Conservation (phyloP, 2,797 vertebrate species). For the Telmatherina bonti region DNA sequence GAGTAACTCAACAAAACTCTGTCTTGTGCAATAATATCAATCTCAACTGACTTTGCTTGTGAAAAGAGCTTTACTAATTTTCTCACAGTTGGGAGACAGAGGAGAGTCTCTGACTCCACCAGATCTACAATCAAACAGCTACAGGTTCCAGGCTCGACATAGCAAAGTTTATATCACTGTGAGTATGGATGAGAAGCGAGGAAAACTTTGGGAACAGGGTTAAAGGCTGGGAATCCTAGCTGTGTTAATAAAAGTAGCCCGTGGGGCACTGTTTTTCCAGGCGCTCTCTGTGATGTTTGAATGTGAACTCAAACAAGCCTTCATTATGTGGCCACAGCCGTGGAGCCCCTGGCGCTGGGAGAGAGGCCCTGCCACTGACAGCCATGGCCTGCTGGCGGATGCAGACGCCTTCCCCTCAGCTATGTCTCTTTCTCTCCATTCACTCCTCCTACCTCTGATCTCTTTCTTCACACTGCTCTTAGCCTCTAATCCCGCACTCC, state of each 20-base stretch:
- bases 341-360: slow-evolving; percentile 76
- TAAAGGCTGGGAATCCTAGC: slow-evolving; percentile 78
- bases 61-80: slow-evolving; percentile 55
- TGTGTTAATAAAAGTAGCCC: slow-evolving; percentile 80
- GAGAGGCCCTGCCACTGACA: slow-evolving; percentile 76
- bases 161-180: slow-evolving; percentile 40
- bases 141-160: slow-evolving; percentile 39
- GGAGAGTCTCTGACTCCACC: slow-evolving; percentile 25
- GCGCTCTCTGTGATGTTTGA: slow-evolving; percentile 81
- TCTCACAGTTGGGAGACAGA: slow-evolving; percentile 45
- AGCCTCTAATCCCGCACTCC: slow-evolving; percentile 68
- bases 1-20: slow-evolving; percentile 24
- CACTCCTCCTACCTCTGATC: slow-evolving; percentile 53
- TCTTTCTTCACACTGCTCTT: slow-evolving; percentile 70
- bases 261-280: slow-evolving; percentile 80
- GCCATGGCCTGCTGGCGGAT: slow-evolving; percentile 58
- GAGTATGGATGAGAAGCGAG: slow-evolving; percentile 56
- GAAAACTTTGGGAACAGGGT: slow-evolving; percentile 69
- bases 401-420: slow-evolving; percentile 66
- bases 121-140: slow-evolving; percentile 14
- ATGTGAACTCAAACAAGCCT: slow-evolving; percentile 81
- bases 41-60: slow-evolving; percentile 42
- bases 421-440: slow-evolving; percentile 60
- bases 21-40: slow-evolving; percentile 40
- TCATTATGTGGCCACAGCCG: slow-evolving; percentile 77